Evolutionary conservation across 1,140 invertebrate species (phyloP), one percentile per base, ranked within the genome.

Genomic region (Pogonomyrmex californicus): DNA sequence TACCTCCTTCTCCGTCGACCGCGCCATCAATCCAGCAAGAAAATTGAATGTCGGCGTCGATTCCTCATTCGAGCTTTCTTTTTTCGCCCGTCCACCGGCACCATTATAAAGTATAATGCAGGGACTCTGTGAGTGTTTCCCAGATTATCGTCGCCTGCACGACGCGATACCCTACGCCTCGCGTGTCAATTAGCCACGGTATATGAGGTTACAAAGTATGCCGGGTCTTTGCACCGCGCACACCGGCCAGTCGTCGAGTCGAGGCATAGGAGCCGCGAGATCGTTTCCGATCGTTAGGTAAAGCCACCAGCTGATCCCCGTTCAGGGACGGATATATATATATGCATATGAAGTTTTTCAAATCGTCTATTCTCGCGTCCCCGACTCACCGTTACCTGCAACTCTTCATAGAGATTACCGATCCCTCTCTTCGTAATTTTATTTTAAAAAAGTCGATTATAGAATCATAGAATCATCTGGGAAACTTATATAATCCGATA

Each of bases 141-240:
- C 92, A 93, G 93, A 94, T 94, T 93, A 93, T 91, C 88, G 89
- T 91, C 81, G 89, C 88, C 86, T 70, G 88, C 83, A 87, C 90
- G 87, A 91, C 78, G 90, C 87, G 88, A 91, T 91, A 92, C 88
- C 89, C 82, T 86, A 77, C 87, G 86, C 85, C 91, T 94, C 91
- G 94, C 92, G 93, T 94, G 94, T 94, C 93, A 94, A 94, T 94
- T 94, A 92, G 91, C 91, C 89, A 92, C 86, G 92, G 92, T 93
- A 88, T 90, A 90, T 90, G 90, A 91, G 89, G 90, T 91, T 91
- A 91, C 89, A 91, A 91, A 91, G 90, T 91, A 91, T 91, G 86
- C 88, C 88, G 82, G 88, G 90, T 91, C 88, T 90, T 91, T 91
- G 90, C 86, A 88, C 90, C 81, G 86, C 54, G 65, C 51, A 51